Evolutionary conservation across 2,888 invertebrate species (phyloP).

Genomic region (Trachelus tabidus): DNA sequence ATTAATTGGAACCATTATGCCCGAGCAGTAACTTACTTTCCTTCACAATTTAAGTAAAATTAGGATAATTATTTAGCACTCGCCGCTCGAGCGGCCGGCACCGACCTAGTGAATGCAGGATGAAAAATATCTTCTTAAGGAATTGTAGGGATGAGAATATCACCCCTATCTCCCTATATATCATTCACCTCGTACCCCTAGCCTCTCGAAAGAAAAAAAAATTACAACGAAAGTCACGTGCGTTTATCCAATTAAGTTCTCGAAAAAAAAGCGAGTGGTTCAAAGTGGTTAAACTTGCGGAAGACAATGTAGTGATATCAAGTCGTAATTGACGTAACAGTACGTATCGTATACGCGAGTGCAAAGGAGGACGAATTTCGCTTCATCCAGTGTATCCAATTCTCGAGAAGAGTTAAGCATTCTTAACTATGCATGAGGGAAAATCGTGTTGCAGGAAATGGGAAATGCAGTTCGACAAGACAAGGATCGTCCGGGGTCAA

Average conservation of each 20-base stretch:
- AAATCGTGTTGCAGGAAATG: neutral
- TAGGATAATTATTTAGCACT: conserved; percentile 26
- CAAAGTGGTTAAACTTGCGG: neutral
- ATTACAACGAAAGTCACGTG: neutral
- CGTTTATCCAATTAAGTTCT: neutral
- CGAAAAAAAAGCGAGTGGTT: neutral
- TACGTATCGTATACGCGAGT: neutral
- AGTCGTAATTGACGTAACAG: neutral
- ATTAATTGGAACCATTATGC: conserved; percentile 40
- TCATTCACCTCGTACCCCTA: neutral
- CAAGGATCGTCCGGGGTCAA: neutral
- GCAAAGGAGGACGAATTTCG: neutral
- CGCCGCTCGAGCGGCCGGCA: neutral
- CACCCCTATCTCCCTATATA: too few species aligned
- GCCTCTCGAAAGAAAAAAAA: neutral
- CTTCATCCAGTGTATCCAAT: neutral
- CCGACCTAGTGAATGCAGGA: neutral
- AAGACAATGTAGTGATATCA: neutral
- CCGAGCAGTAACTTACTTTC: conserved; percentile 27
- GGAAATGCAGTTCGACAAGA: neutral
- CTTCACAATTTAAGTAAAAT: conserved; percentile 23
- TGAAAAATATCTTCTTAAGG: neutral
- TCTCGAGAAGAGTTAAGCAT: neutral
- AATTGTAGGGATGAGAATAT: neutral
- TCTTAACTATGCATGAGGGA: neutral